Conservation (phyloP, 2,113 vertebrate genomes). For the Cyprinodon tularosa region DNA sequence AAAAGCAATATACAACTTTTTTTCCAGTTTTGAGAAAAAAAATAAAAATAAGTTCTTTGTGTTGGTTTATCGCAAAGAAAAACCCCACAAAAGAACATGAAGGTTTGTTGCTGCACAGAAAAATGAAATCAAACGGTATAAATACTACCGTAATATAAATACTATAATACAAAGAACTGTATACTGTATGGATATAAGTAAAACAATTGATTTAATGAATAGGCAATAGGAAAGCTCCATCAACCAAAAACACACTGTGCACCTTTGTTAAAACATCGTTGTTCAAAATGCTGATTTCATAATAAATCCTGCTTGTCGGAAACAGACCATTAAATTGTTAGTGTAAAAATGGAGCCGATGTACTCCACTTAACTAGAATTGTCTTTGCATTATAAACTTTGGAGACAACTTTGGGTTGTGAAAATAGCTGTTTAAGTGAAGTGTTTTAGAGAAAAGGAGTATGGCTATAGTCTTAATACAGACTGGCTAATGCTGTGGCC, state of each 20-base stretch:
- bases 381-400: not conserved
- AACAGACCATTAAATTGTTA: not conserved
- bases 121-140: not conserved
- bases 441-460: not conserved
- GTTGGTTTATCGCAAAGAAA: not conserved
- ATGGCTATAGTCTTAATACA: not conserved
- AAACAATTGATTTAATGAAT: not conserved
- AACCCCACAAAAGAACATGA: not conserved
- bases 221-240: not conserved
- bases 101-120: not conserved
- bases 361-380: not conserved
- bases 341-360: not conserved
- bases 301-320: not conserved
- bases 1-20: no score
- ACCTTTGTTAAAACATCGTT: not conserved
- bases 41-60: no score
- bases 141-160: not conserved
- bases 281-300: not conserved
- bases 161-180: not conserved
- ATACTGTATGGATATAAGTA: not conserved
- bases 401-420: not conserved
- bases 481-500: slow-evolving; percentile 39
- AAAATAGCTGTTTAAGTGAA: not conserved
- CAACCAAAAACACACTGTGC: not conserved
- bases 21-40: no score